phyloP scores from a whole-genome alignment of 2,888 invertebrate genomes.

The Epinotia demarniana region DNA sequence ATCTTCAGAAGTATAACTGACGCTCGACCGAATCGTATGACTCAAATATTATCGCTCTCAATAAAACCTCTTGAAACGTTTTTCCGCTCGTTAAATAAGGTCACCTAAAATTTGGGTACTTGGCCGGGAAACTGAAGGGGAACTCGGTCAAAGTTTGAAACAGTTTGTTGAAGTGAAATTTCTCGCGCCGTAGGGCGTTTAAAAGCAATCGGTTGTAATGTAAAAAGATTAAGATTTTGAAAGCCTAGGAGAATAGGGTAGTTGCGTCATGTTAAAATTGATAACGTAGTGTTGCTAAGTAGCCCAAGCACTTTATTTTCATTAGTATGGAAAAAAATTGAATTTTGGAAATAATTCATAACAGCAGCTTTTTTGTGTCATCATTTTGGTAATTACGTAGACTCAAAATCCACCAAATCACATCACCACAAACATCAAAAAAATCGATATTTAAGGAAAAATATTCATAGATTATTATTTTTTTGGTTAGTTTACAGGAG shows the following conservation, averaged over 20 bases:
- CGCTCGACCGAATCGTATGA: constrained; percentile 5
- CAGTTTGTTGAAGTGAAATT: constrained; percentile 41
- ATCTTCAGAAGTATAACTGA: not conserved
- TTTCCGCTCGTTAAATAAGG: constrained; percentile 38
- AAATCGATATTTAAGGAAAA: too few relatives aligned
- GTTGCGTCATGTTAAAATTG: too few relatives aligned
- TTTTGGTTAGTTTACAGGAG: too few relatives aligned
- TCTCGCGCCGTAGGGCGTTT: constrained; percentile 19
- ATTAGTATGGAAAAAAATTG: too few relatives aligned
- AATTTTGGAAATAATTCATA: too few relatives aligned
- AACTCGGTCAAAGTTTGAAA: constrained; percentile 38
- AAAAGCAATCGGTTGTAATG: constrained; percentile 18
- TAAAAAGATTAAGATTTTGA: constrained; percentile 8
- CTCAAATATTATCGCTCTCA: constrained; percentile 36
- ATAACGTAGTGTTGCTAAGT: too few relatives aligned
- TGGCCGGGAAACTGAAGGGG: constrained; percentile 36
- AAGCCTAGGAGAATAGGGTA: constrained; percentile 10
- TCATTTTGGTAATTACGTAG: too few relatives aligned
- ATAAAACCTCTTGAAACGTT: constrained; percentile 34
- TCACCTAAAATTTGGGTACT: constrained; percentile 31
- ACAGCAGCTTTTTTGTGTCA: too few relatives aligned
- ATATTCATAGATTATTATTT: too few relatives aligned
- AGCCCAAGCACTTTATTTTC: too few relatives aligned
- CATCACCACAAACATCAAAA: too few relatives aligned
- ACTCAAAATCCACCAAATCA: too few relatives aligned